Evolutionary conservation across 2,888 invertebrate genomes (phyloP), one percentile per base, ranked within the genome.

Genomic region (Scaptomyza cyrtandrae): DNA sequence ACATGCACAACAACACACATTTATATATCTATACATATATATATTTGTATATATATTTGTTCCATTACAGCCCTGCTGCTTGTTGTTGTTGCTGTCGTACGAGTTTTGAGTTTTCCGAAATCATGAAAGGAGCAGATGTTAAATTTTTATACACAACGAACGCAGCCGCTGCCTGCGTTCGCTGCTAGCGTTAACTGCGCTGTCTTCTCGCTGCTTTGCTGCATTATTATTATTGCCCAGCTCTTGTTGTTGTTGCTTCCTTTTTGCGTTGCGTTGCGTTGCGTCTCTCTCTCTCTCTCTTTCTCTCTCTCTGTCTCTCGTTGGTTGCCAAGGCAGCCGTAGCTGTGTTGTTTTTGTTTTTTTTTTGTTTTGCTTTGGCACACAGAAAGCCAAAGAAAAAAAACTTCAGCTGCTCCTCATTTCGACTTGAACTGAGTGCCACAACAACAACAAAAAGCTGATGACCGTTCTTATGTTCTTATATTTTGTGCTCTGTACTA

Each of bases 111-210:
- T 90, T 90, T 91, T 91, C 91, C 91, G 83, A 90, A 91, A 90
- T 91, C 90, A 89, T 90, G 84, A 91, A 91, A 91, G 90, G 89
- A 91, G 91, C 90, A 90, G 90, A 90, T 90, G 90, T 91, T 91
- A 88, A 84, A 78, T 89, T 90, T 91, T 88, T 89, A 81, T 88
- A 84, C 88, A 83, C 88, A 83, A 64, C 64, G 56, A 83, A 66
- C 64, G 56, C 65, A 74, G 58, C 62, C 57, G 59, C 68, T 57
- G 68, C 6, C 53, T 61, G 62, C 73, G 44, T 54, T 45, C 50
- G 66, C 54, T 44, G 60, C 29, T 65, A 14, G 59, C 74, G 68
- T 54, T 54, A 66, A 41, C 56, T 54, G 64, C 67, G 76, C 50
- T 31, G 33, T 43, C 55, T 60, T 67, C 62, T 65, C 67, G 76